These are phyloP conservation scores for Bambusicola thoracicus DNA, from an alignment of 2,113 vertebrate species.

Conservation along the genomic window DNA sequence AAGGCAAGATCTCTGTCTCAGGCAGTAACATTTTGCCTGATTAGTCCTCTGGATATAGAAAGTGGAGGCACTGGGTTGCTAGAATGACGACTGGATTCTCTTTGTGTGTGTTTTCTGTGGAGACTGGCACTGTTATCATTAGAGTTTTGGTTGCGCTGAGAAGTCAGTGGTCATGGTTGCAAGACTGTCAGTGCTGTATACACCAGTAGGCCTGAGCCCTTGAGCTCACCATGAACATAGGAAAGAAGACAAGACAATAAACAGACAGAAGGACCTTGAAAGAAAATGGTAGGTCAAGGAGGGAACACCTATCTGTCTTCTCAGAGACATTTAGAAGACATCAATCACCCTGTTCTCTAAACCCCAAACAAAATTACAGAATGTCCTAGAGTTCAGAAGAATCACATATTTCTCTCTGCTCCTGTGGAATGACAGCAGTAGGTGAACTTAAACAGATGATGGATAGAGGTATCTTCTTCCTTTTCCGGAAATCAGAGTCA, in stretches of 20 bases:
- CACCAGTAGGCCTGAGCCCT: neutral
- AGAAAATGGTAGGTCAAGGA: constrained; percentile 16
- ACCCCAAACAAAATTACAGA: neutral
- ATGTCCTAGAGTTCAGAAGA: neutral
- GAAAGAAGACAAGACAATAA: neutral
- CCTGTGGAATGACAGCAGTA: neutral
- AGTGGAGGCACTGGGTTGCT: neutral
- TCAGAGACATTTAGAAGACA: neutral
- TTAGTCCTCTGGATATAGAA: neutral
- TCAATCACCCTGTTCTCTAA: constrained; percentile 6
- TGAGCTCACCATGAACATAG: neutral
- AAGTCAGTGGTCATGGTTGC: neutral
- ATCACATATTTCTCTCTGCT: neutral
- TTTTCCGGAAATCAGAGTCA: neutral
- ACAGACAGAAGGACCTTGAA: neutral
- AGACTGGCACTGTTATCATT: neutral
- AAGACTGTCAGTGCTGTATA: neutral
- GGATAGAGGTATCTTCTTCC: neutral
- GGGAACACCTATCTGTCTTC: neutral
- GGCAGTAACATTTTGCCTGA: neutral
- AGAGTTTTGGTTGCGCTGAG: neutral
- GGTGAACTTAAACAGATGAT: neutral
- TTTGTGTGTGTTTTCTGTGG: neutral
- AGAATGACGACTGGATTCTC: neutral
- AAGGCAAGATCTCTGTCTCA: neutral